phyloP scores from a whole-genome alignment of 2,113 vertebrate genomes.

The Vanacampus margaritifer region DNA sequence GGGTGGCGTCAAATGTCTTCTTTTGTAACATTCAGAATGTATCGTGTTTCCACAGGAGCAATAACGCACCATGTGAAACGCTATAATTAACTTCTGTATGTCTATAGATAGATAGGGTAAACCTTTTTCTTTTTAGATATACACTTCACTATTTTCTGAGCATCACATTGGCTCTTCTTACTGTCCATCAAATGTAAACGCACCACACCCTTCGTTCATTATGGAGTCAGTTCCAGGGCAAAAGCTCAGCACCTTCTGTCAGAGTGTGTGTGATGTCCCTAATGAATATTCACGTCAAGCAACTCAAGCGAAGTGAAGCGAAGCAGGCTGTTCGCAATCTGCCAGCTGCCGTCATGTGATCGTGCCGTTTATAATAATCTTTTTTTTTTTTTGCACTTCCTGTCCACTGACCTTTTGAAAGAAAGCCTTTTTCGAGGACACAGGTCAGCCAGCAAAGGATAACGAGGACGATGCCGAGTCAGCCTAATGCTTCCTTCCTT shows the following conservation, averaged over 20 bases:
- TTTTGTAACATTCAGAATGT: background rate
- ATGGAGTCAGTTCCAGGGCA: constrained; percentile 22
- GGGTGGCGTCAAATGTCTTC: constrained; percentile 19
- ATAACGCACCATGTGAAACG: no score
- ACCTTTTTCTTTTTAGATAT: no score
- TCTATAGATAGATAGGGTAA: no score
- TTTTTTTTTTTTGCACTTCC: constrained; percentile 12
- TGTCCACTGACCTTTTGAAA: constrained; percentile 21
- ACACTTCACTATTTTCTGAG: no score
- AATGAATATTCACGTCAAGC: constrained; percentile 54
- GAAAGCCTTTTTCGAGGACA: background rate
- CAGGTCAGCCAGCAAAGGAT: background rate
- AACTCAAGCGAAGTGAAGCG: constrained; percentile 47
- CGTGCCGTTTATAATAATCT: background rate
- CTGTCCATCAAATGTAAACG: background rate
- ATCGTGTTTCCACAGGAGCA: background rate
- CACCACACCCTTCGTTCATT: background rate
- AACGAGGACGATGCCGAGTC: constrained; percentile 17
- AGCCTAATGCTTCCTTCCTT: constrained; percentile 11
- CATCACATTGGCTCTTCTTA: background rate
- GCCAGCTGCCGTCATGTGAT: constrained; percentile 47
- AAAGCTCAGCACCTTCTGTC: constrained; percentile 31
- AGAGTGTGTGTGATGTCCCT: constrained; percentile 5
- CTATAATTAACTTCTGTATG: no score
- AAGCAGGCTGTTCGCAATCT: constrained; percentile 53